Conservation (phyloP, 2,797 vertebrate genomes). For the Podarcis lilfordi region DNA sequence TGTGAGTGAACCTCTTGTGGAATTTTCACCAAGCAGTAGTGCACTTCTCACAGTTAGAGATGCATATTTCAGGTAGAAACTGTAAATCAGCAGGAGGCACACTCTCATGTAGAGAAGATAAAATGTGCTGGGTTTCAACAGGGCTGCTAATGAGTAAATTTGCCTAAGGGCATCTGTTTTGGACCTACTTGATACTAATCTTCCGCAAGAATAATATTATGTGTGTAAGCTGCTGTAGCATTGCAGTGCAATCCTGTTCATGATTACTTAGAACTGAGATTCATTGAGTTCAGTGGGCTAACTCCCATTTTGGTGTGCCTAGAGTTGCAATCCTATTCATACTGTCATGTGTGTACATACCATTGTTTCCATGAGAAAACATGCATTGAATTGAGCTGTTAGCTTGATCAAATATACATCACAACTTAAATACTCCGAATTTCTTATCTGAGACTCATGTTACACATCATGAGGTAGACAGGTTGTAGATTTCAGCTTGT, state of each 20-base stretch:
- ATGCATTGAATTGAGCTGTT: neutral
- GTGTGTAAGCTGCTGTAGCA: slow-evolving; percentile 2
- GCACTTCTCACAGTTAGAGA: neutral
- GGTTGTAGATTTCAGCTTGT: neutral
- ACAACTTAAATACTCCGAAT: neutral
- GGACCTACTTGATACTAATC: neutral
- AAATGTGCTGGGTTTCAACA: neutral
- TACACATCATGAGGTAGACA: neutral
- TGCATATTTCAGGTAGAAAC: neutral
- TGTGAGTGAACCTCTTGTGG: neutral
- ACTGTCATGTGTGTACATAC: neutral
- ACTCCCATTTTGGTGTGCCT: neutral
- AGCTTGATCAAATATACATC: too few species aligned
- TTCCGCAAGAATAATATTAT: neutral
- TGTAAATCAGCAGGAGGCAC: neutral
- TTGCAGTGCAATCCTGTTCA: neutral
- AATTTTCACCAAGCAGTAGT: neutral
- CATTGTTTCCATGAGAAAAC: neutral
- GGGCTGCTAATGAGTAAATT: neutral
- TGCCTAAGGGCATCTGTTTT: neutral
- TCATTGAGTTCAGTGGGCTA: neutral
- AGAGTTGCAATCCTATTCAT: neutral
- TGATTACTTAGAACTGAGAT: neutral
- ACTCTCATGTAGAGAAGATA: neutral
- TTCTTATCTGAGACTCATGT: neutral